Evolutionary conservation across 2,113 vertebrate species (phyloP), one percentile per base, ranked within the genome.

Genomic region (Sebastes fasciatus): DNA sequence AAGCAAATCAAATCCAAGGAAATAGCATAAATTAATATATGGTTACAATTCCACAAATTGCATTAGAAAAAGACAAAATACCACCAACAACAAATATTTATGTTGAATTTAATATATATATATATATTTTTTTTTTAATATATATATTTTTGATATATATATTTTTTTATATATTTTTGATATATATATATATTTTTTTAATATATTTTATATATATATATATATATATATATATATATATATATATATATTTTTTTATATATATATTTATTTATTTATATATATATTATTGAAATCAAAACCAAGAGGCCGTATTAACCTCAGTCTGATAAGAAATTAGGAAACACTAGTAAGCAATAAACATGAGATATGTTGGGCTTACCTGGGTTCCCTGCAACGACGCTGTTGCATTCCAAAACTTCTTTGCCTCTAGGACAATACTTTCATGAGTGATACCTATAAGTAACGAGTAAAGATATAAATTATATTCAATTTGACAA

Each of bases 401-500:
- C 19, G 94, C 93, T 64, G 96, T 96, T 83, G 95, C 81, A 69
- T 94, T 96, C 96, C 97, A 98, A 92, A 96, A 97, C 61, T 94
- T 97, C 81, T 95, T 96, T 42, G 97, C 97, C 89, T 99, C 98
- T 80, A 97, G 96, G 90, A 96, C 97, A 88, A 99, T 97, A 91
- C 89, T 92, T 93, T 99, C 97, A 88, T 96, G 97, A 14, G 96
- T 95, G 88, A 98, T 98, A 88, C 96, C 98, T 99, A 45, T 48
- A 45, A 3, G 0, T 9, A 57, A 60, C 2, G 13, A 1, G 0
- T 3, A 57, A 45, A 26, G 6, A 17, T 9, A 3, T 14, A 0
- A 16, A 43, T 34, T 9, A 11, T 14, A n/a, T 52, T 2, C 5
- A 7, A 61, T 51, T 21, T 42, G 52, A 57, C 26, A 58, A 42